Evolutionary conservation across 2,797 vertebrate genomes (phyloP).

Genomic region (Varecia variegata): DNA sequence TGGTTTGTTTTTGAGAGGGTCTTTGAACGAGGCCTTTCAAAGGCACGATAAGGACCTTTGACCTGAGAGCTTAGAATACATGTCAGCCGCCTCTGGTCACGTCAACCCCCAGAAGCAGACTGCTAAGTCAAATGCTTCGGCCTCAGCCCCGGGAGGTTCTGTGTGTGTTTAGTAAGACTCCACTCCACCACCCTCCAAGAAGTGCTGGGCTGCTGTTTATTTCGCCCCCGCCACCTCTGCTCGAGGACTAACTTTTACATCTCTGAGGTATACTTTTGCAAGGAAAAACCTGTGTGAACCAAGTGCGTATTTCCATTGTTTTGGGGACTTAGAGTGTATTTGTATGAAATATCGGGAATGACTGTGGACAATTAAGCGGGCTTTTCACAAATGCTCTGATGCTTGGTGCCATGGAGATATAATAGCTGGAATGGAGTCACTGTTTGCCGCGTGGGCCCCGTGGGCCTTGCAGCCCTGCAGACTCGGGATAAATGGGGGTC

Average conservation of each 20-base stretch:
- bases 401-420: not conserved
- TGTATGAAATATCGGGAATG: not conserved
- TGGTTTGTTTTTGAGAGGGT: not conserved
- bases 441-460: rapidly evolving
- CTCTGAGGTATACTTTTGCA: not conserved
- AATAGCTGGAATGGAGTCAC: not conserved
- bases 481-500: not conserved
- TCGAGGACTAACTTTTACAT: not conserved
- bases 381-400: not conserved
- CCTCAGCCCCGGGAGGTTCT: not conserved
- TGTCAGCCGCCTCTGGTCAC: not conserved
- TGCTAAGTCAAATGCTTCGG: not conserved
- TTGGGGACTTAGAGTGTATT: not conserved
- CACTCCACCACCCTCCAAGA: not conserved
- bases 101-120: not conserved
- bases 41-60: not conserved
- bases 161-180: not conserved
- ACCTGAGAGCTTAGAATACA: not conserved
- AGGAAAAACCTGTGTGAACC: not conserved
- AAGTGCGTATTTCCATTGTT: not conserved
- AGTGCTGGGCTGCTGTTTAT: not conserved
- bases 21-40: constrained; percentile 42
- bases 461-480: not conserved
- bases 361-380: not conserved
- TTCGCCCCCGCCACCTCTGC: not conserved